Percentiles rank a stretch among this genome's conserved stretches.
phyloP scores from a whole-genome alignment of 2,797 vertebrate species.

The Myripristis jacobus region DNA sequence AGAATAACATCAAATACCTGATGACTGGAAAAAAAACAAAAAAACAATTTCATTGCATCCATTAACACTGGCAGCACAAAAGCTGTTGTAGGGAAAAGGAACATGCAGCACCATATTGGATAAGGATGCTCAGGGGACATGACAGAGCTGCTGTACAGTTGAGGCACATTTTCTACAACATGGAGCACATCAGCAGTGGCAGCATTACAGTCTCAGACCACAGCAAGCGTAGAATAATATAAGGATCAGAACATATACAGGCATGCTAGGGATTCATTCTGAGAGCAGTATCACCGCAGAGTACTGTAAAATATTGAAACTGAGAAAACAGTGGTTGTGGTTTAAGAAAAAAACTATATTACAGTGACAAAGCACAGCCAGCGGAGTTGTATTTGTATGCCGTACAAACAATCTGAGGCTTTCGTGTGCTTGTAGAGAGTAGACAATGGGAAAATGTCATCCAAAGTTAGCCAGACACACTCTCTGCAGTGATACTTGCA shows the following conservation, averaged over 20 bases:
- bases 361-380: neutral
- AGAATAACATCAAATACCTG: slow-evolving; percentile 51
- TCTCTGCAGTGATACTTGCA: slow-evolving; percentile 35
- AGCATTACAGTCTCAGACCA: neutral
- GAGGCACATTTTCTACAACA: slow-evolving; percentile 53
- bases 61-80: slow-evolving; percentile 44
- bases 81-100: slow-evolving; percentile 31
- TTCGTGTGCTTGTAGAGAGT: slow-evolving; percentile 15
- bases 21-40: slow-evolving; percentile 38
- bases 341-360: neutral
- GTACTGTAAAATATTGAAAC: too few relatives aligned
- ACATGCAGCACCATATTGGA: slow-evolving; percentile 25
- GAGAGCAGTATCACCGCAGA: neutral
- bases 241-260: slow-evolving; percentile 4
- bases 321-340: too few relatives aligned
- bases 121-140: slow-evolving; percentile 19
- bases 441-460: slow-evolving; percentile 1
- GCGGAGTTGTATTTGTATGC: neutral
- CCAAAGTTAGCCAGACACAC: neutral
- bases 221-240: neutral
- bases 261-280: too few relatives aligned
- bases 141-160: slow-evolving; percentile 29
- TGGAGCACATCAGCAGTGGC: slow-evolving; percentile 36
- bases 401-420: slow-evolving; percentile 2
- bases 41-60: slow-evolving; percentile 45